Base-by-base conservation (phyloP, 1,140 invertebrate species). In the Calliopsis andreniformis region DNA sequence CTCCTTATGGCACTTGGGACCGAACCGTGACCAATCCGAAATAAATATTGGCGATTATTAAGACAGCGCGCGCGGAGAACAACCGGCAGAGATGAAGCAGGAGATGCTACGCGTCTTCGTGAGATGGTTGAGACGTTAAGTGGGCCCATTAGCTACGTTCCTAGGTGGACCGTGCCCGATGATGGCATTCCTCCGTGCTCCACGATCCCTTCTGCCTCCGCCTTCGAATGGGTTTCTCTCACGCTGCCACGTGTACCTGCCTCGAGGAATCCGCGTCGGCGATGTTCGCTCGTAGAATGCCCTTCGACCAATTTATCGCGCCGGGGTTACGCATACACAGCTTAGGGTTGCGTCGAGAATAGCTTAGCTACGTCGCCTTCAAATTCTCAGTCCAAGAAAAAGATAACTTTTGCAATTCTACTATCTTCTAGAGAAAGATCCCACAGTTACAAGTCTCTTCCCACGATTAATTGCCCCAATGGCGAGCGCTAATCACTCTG, bases 41-140 rank as follows among this genome's bases (percentile, higher is more conserved):
- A 92, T 91, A 91, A 91, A 91, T 92, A 91, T 92, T 91, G 86
- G 83, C 90, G 90, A 91, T 92, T 92, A 91, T 92, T 92, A 92
- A 92, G 86, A 73, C 51, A 83, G 66, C 75, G 71, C 67, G 69
- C 67, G 30, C 62, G 35, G 35, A 25, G 45, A 66, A 59, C 64
- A 18, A 45, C 12, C 35, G 25, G n/a, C 62, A 6, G 71, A 84
- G 86, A 80, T 63, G 83, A 75, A 58, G 53, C 66, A 58, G 39
- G 58, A 78, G 72, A 66, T 63, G 67, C 23, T 61, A 62, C 71
- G 79, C 56, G 73, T 82, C 68, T 79, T 79, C 67, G 76, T 84
- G 84, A 82, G 79, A 86, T 86, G 89, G 82, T 91, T 91, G 89
- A 91, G 90, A 91, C 87, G 90, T 91, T 92, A 92, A 91, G 91